Conservation (phyloP, 1,140 invertebrate species). For the Sycophaga agraensis region DNA sequence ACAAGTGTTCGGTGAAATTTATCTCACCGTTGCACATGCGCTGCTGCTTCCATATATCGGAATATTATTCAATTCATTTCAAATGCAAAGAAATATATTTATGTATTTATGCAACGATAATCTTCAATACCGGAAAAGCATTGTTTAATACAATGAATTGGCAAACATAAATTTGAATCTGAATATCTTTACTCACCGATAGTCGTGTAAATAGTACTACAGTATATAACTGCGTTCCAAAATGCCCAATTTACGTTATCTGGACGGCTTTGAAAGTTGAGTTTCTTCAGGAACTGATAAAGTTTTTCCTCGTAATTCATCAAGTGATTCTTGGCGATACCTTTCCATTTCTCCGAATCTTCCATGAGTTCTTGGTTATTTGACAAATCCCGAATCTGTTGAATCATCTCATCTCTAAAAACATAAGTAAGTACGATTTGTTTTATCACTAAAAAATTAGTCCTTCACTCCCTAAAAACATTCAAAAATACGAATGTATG, state of each 20-base stretch:
- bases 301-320: slow-evolving; percentile 62
- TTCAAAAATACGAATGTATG: too few relatives aligned
- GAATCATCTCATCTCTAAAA: slow-evolving; percentile 47
- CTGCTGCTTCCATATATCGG: too few relatives aligned
- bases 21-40: too few relatives aligned
- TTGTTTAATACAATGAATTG: too few relatives aligned
- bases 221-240: slow-evolving; percentile 89
- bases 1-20: too few relatives aligned
- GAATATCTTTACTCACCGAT: slow-evolving; percentile 69
- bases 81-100: too few relatives aligned
- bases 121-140: too few relatives aligned
- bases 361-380: slow-evolving; percentile 36
- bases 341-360: slow-evolving; percentile 54
- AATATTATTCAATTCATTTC: too few relatives aligned
- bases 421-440: neutral
- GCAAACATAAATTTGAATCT: too few relatives aligned
- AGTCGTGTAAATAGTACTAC: slow-evolving; percentile 90
- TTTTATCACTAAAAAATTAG: too few relatives aligned
- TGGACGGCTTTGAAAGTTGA: slow-evolving; percentile 50
- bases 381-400: slow-evolving; percentile 44
- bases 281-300: slow-evolving; percentile 57
- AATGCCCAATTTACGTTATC: slow-evolving; percentile 75
- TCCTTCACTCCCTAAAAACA: too few relatives aligned
- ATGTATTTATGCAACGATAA: too few relatives aligned
- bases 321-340: slow-evolving; percentile 51